Evolutionary conservation across 2,888 invertebrate genomes (phyloP), one percentile per base, ranked within the genome.

Genomic region (Mycogona germanica): DNA sequence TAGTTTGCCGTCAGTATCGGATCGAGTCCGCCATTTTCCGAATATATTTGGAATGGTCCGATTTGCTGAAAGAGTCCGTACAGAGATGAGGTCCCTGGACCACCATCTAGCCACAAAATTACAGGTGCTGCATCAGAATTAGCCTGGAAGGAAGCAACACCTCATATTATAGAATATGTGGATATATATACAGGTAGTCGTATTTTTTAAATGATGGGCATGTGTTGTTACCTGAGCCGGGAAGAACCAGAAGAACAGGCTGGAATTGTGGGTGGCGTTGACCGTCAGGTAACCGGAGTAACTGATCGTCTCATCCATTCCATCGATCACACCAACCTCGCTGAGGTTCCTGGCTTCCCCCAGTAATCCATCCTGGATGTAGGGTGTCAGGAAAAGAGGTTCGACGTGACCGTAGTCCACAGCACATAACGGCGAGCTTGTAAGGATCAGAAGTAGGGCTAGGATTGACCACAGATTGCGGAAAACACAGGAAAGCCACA

Each of bases 161-260:
- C 19, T 26, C 25, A n/a, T 12, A 26, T 46, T 1, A 14, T 26
- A 26, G 14, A 2, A n/a, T 12, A n/a, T 46, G 26, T 26, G 23
- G 17, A 26, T 46, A 46, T 12, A 23, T 21, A 14, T 19, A 25
- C 14, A 14, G 29, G 7, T 21, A 14, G 23, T 44, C 19, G 3
- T n/a, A n/a, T n/a, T n/a, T n/a, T n/a, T n/a, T n/a, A n/a, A n/a
- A n/a, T n/a, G n/a, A n/a, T n/a, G n/a, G n/a, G n/a, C n/a, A n/a
- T n/a, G 17, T 14, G 21, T 17, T n/a, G 12, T 63, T 60, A 74
- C 73, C 66, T 79, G 76, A 0, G 87, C 80, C 0, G 88, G 88
- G 67, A 91, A 89, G 66, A 84, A 91, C 91, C 91, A 92, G 70
- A 92, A 88, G 72, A 89, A 92, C 70, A 86, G 75, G 65, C 91